Evolutionary conservation across 2,113 vertebrate species (phyloP), one percentile per base, ranked within the genome.

Genomic region (Microtus montanus): DNA sequence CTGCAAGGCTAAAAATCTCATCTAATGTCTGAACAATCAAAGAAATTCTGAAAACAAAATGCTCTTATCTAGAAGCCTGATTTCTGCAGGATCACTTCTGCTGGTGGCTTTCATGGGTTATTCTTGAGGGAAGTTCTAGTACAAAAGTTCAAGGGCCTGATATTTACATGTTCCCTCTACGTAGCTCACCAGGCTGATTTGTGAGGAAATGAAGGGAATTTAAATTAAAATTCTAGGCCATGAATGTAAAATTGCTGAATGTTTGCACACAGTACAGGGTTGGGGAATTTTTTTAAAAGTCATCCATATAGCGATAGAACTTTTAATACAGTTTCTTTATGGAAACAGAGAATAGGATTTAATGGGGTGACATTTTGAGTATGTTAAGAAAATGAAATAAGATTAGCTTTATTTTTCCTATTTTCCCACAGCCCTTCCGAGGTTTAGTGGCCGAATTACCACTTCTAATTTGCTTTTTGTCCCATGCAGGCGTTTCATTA

Each of bases 351-450:
- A 98, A 97, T 95, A 96, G 96, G 89, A 97, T 98, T 96, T 91
- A 89, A 89, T 97, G 93, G 97, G 96, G 91, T 98, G 98, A 97
- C 98, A 98, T 98, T 98, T 98, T 97, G 96, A 96, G 93, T 97
- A 80, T 95, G 82, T 96, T 96, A 97, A 96, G 89, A 96, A 96
- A 96, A 96, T 95, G 94, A 97, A 97, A 73, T 97, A 97, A 97
- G 85, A 97, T 97, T 98, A 97, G 89, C 96, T 97, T 98, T 94
- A 92, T 98, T 96, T 84, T 73, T 35, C 49, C 66, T 96, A 96
- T 97, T 63, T 38, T 41, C 91, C 92, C 95, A 79, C 58, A 97
- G 35, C 83, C 41, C 71, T 89, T 82, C 35, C 3, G 97, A 96
- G 74, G 79, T 97, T 97, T 97, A 92, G 91, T 96, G 52, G 68